These are phyloP conservation scores for Geophilus truncorum DNA, from an alignment of 2,888 invertebrate species.

Conservation along the genomic window DNA sequence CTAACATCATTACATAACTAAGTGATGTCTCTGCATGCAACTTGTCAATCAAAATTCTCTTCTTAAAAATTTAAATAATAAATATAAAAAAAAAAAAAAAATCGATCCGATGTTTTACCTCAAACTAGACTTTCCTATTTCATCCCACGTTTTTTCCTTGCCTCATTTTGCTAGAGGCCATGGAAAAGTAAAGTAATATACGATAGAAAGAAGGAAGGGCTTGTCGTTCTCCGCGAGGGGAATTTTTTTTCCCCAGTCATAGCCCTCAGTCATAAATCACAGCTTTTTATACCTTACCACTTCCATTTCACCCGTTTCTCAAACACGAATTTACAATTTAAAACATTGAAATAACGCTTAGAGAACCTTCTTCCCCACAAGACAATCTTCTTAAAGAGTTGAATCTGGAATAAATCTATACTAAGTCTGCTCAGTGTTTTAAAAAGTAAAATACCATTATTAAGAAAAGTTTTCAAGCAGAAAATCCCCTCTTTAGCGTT, in stretches of 20 bases:
- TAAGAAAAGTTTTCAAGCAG: not conserved
- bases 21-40: not conserved
- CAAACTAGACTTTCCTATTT: not conserved
- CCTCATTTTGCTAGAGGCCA: not conserved
- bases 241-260: not conserved
- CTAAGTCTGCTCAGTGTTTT: not conserved
- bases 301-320: constrained; percentile 7
- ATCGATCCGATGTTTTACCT: not conserved
- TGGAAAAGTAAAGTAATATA: constrained; percentile 14
- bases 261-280: constrained; percentile 20
- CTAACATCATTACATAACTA: constrained; percentile 14
- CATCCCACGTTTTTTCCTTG: not conserved
- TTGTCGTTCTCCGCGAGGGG: not conserved
- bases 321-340: constrained; percentile 20
- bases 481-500: not conserved
- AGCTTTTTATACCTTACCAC: constrained; percentile 20
- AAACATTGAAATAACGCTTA: constrained; percentile 20
- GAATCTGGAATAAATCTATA: not conserved
- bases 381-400: constrained; percentile 16
- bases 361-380: not conserved
- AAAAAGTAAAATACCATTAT: not conserved
- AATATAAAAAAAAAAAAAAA: not conserved
- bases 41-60: not conserved
- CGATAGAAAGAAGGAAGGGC: not conserved
- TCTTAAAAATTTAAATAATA: not conserved